phyloP scores from a whole-genome alignment of 2,888 invertebrate species.

The Serripes groenlandicus region DNA sequence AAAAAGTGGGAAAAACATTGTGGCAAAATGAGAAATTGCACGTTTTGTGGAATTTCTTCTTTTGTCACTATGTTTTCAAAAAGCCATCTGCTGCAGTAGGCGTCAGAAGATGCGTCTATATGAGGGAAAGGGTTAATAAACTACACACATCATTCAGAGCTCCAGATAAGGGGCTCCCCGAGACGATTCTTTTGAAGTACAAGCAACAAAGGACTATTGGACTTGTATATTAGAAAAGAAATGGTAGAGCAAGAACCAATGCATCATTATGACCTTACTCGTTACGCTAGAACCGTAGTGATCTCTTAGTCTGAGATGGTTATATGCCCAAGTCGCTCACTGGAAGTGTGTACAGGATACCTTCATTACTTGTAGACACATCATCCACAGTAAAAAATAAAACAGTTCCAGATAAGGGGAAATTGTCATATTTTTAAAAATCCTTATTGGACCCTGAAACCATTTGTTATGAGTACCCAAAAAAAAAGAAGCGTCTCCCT shows the following conservation, averaged over 20 bases:
- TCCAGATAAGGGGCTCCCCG: too few species aligned
- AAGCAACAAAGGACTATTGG: too few species aligned
- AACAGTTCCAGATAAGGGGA: too few species aligned
- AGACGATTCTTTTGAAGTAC: too few species aligned
- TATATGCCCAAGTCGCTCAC: constrained; percentile 98
- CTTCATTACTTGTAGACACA: constrained; percentile 92
- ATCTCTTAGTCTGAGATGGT: constrained; percentile 86
- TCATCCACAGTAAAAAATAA: neutral
- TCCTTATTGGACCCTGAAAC: too few species aligned
- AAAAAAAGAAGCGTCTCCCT: too few species aligned
- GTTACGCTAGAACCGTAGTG: constrained; percentile 81
- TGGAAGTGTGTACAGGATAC: constrained; percentile 98
- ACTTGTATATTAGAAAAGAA: too few species aligned
- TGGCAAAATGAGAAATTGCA: neutral
- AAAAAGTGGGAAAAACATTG: too few species aligned
- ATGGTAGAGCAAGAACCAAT: too few species aligned
- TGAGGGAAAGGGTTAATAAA: neutral
- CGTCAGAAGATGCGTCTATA: neutral
- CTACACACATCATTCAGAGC: neutral
- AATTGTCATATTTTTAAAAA: too few species aligned
- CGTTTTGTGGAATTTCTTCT: neutral
- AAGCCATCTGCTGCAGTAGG: neutral
- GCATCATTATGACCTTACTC: constrained; percentile 86
- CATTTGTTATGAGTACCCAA: too few species aligned
- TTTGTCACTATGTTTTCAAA: neutral